Evolutionary conservation across 2,888 invertebrate species (phyloP).

Genomic region (Heteromyza rotundicornis): DNA sequence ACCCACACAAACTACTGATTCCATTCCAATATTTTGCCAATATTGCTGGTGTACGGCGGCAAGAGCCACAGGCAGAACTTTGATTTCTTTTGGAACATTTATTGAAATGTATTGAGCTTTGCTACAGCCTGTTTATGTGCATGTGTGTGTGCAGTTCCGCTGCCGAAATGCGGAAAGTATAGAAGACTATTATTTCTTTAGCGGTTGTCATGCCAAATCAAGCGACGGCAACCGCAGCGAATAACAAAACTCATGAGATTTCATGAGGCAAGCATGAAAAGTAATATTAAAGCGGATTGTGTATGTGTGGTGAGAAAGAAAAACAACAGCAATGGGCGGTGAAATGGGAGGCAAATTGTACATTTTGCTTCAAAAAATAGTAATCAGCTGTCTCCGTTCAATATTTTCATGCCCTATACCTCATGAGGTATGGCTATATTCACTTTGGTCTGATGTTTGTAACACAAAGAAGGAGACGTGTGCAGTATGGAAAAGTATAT

Average conservation of each 20-base stretch:
- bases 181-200: no score
- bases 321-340: not conserved
- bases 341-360: no score
- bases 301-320: not conserved
- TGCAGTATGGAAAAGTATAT: no score
- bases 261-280: not conserved
- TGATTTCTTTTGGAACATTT: conserved; percentile 4
- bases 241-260: not conserved
- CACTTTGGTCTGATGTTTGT: no score
- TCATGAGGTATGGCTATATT: no score
- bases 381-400: no score
- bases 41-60: not conserved
- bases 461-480: no score
- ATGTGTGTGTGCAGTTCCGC: not conserved
- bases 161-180: not conserved
- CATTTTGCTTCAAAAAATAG: no score
- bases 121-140: not conserved
- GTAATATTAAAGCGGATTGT: not conserved
- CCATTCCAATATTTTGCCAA: no score
- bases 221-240: not conserved
- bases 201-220: not conserved
- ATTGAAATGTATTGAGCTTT: not conserved
- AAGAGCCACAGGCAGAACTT: not conserved
- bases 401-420: no score
- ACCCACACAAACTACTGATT: no score